phyloP scores from a whole-genome alignment of 2,113 vertebrate species.

The Sinocyclocheilus rhinocerous region DNA sequence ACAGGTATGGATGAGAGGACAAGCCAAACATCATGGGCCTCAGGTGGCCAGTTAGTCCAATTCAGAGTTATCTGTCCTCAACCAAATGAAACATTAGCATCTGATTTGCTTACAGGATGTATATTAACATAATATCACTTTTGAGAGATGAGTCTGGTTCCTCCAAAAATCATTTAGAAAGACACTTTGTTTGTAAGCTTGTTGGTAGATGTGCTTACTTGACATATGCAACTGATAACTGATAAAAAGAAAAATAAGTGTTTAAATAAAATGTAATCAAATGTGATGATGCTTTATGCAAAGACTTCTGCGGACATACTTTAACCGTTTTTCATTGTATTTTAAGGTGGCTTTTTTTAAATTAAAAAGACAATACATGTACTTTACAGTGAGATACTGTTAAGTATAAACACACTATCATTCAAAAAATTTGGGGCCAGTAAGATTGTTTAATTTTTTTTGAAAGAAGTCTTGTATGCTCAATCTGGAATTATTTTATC shows the following conservation, averaged over 20 bases:
- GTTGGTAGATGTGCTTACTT: not conserved
- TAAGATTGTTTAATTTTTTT: not conserved
- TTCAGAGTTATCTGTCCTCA: slow-evolving; percentile 1
- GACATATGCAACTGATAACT: not conserved
- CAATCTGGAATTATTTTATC: not conserved
- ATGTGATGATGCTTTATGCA: not conserved
- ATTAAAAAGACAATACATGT: too few species aligned
- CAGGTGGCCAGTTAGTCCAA: slow-evolving; percentile 80
- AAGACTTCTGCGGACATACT: too few species aligned
- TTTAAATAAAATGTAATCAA: not conserved
- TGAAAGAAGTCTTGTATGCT: not conserved
- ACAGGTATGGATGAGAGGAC: slow-evolving; percentile 95
- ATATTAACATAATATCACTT: not conserved
- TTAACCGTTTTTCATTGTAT: too few species aligned
- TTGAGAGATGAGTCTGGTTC: not conserved
- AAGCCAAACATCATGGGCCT: slow-evolving; percentile 87
- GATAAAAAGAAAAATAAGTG: not conserved
- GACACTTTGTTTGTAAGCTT: not conserved
- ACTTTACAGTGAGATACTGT: too few species aligned
- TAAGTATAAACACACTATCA: not conserved
- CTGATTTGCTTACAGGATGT: not conserved
- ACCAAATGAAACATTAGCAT: not conserved
- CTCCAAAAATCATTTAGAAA: not conserved
- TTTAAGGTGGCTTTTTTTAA: too few species aligned
- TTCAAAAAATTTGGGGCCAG: not conserved